phyloP scores from a whole-genome alignment of 2,797 vertebrate species.

The Holocentrus rufus region DNA sequence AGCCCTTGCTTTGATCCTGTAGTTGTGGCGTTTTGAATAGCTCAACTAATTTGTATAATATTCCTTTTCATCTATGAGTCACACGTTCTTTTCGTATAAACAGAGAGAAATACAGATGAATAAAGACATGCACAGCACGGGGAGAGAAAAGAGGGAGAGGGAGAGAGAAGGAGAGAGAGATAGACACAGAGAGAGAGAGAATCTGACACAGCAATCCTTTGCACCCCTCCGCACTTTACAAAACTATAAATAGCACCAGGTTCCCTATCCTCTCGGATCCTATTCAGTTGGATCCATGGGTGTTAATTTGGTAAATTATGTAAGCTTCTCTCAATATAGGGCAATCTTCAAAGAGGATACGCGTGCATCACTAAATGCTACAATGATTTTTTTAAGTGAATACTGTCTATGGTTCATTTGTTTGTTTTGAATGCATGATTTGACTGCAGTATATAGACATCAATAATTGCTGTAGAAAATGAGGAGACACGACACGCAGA shows the following conservation, averaged over 20 bases:
- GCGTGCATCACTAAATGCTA: neutral
- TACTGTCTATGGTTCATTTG: constrained; percentile 4
- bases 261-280: constrained; percentile 58
- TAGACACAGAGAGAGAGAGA: constrained; percentile 14
- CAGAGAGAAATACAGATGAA: constrained; percentile 20
- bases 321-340: constrained; percentile 2
- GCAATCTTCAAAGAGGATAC: neutral
- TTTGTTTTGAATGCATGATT: constrained; percentile 5
- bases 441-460: neutral
- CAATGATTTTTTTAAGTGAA: neutral
- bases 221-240: constrained; percentile 68
- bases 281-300: constrained; percentile 46
- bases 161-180: neutral
- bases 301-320: constrained; percentile 28
- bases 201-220: constrained; percentile 79
- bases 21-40: constrained; percentile 32
- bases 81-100: constrained; percentile 38
- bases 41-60: constrained; percentile 38
- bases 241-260: constrained; percentile 78
- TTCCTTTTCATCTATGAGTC: constrained; percentile 49
- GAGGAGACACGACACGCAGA: neutral
- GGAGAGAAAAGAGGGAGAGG: constrained; percentile 1
- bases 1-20: constrained; percentile 48
- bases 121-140: constrained; percentile 33
- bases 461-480: neutral